Evolutionary conservation across 64 coral and sea anemone genomes (phyloP), one percentile per base, ranked within the genome.

Genomic region (Anthopleura sola): DNA sequence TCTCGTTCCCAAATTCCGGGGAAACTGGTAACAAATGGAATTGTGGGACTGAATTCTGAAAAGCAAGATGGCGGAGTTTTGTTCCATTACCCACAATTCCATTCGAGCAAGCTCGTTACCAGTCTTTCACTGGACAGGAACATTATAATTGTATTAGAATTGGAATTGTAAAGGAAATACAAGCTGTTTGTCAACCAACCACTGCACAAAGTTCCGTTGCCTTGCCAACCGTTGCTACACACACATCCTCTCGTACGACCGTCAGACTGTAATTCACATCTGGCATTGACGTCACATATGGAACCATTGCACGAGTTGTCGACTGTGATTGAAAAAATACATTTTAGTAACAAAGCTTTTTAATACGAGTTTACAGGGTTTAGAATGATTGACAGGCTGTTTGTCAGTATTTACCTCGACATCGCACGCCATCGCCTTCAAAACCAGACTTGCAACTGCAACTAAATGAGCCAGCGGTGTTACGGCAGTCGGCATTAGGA

Each of bases 391-490:
- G 40, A 44, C 40, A 44, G 40, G 40, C 0, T 44, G 55, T 57
- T 16, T 57, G 24, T 0, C 21, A n/a, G 58, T 62, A 85, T 86
- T 88, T 89, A 95, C 94, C 75, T 83, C 68, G 85, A 31, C 94
- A 95, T 28, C 53, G 75, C 46, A 89, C 56, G 31, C 94, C 94
- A 69, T 95, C 94, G 49, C 94, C 94, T 92, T 89, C 78, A 68
- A 86, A 95, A 23, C 91, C 94, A 54, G 85, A 84, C 23, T 83
- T 91, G 74, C 94, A 95, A 16, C 80, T 85, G 80, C 94, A 95
- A 13, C 39, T 20, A 84, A 88, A 95, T 6, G 94, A 95, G 38
- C 94, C 94, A 2, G 56, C 86, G 29, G 60, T 95, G 69, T 95
- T 95, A 28, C 78, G 87, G 78, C 94, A 95, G 5, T 85, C 79